These are phyloP conservation scores for Philypnodon macrostomus DNA, from an alignment of 2,797 vertebrate species.

Conservation along the genomic window DNA sequence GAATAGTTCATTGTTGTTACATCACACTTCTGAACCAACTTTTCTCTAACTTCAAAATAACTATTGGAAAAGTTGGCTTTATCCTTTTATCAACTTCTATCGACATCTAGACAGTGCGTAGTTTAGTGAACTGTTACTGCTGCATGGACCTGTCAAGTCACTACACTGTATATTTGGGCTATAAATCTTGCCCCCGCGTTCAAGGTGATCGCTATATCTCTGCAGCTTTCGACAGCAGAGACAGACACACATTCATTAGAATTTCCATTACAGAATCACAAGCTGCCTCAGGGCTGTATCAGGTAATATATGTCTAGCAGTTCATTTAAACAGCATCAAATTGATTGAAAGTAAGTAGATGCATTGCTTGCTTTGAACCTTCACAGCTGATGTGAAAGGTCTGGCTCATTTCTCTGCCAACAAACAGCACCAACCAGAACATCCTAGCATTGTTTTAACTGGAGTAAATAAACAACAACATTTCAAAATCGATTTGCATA, in stretches of 20 bases:
- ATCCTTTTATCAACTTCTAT: slow-evolving; percentile 13
- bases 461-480: too few relatives aligned
- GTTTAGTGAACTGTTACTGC: slow-evolving; percentile 9
- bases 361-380: not conserved
- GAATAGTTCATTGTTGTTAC: not conserved
- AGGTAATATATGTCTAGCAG: slow-evolving; percentile 8
- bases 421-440: too few relatives aligned
- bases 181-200: slow-evolving; percentile 24
- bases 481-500: too few relatives aligned
- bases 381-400: not conserved
- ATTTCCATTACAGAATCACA: slow-evolving; percentile 19
- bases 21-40: slow-evolving; percentile 7
- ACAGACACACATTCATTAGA: slow-evolving; percentile 12
- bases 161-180: slow-evolving; percentile 13
- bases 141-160: slow-evolving; percentile 20
- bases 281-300: slow-evolving; percentile 8
- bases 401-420: too few relatives aligned
- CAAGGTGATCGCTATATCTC: slow-evolving; percentile 22
- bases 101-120: not conserved
- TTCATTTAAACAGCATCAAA: slow-evolving; percentile 31
- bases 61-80: slow-evolving; percentile 1
- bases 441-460: too few relatives aligned
- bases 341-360: slow-evolving; percentile 27
- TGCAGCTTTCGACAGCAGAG: slow-evolving; percentile 1
- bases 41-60: slow-evolving; percentile 4